Conservation (phyloP, 2,888 invertebrate genomes). For the Monoplex corrugatus region DNA sequence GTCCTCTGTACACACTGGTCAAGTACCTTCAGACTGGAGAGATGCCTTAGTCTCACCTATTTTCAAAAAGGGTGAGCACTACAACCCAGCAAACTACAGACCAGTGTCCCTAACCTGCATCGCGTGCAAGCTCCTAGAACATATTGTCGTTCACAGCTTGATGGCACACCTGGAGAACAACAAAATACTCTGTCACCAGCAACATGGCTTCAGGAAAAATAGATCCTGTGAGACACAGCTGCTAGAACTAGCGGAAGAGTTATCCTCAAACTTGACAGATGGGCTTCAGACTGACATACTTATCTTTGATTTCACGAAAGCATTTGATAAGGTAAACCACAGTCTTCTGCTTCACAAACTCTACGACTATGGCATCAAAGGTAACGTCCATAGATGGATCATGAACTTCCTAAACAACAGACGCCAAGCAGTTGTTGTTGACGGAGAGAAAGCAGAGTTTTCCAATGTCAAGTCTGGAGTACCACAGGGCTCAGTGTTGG, state of each 20-base stretch:
- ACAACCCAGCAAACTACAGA: conserved; percentile 10
- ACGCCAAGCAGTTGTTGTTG: conserved; percentile 9
- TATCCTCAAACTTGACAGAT: neutral
- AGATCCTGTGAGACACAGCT: neutral
- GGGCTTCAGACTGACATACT: conserved; percentile 14
- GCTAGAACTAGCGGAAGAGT: neutral
- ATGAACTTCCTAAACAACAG: neutral
- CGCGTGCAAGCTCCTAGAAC: conserved; percentile 2
- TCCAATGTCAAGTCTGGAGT: conserved; percentile 10
- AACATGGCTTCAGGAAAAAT: neutral
- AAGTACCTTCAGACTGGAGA: conserved; percentile 28
- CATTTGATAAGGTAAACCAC: conserved; percentile 23
- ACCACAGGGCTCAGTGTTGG: conserved; percentile 37
- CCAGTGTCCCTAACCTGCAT: conserved; percentile 20
- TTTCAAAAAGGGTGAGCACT: conserved; percentile 27
- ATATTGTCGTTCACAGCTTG: neutral
- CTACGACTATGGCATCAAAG: neutral
- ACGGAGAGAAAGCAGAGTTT: neutral
- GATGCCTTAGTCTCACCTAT: conserved; percentile 23
- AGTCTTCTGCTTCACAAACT: neutral
- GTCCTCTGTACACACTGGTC: neutral
- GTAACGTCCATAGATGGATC: conserved; percentile 7
- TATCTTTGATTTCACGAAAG: conserved; percentile 24
- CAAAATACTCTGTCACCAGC: neutral
- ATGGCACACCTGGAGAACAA: conserved; percentile 28